Evolutionary conservation across 2,888 invertebrate genomes (phyloP), one percentile per base, ranked within the genome.

Genomic region (Cheilosia vulpina): DNA sequence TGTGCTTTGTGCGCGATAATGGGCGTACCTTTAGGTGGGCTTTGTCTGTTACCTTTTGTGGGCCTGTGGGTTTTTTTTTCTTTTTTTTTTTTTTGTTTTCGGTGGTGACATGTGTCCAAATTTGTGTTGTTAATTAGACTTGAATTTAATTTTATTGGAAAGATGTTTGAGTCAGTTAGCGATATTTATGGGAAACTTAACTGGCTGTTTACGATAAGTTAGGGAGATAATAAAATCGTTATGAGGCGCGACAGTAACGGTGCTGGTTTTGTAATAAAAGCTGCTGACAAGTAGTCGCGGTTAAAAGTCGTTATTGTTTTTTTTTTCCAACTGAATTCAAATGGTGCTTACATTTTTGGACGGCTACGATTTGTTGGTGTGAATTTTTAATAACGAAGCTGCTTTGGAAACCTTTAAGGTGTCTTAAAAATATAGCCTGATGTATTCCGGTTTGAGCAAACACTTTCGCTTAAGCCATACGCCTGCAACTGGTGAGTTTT

Each of bases 71-170:
- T 41, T 52, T 55, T 47, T 65, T 76, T 71, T 76, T 52, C 55
- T 50, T 55, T 47, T 69, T 72, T 24, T 24, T 52, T 57, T 24
- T 24, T 4, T 27, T 1, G 27, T 27, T 27, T 27, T 5, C 4
- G 43, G 60, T 68, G 69, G 84, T 81, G 80, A 85, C 84, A 85
- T 75, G 55, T 85, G 78, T 79, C 76, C 55, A 63, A 72, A 77
- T 77, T 65, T 80, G 80, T 52, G 24, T 85, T 62, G 85, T 77
- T 85, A 85, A 85, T 85, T 81, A 72, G 85, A 81, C 77, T 85
- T 85, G 72, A 85, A 81, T 85, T 66, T 34, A 71, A 80, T 79
- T 85, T 85, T 73, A 79, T 83, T 57, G 66, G 17, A 55, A 66
- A 57, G 71, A 68, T 77, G 52, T 58, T 50, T 66, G 43, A 19